Conservation (phyloP, 2,797 vertebrate genomes). For the Neosilurus mollespiculum region DNA sequence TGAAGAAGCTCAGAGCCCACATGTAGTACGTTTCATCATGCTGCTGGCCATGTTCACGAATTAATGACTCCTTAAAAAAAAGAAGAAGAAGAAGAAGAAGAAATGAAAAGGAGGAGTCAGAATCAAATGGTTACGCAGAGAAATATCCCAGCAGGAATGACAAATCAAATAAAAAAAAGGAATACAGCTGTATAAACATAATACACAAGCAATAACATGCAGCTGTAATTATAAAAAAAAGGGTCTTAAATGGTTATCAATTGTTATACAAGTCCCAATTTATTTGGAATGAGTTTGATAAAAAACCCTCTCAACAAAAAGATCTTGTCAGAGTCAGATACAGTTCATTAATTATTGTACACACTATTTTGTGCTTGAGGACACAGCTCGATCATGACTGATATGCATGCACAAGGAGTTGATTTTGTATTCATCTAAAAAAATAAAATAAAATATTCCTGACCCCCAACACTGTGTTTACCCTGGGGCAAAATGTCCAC, state of each 20-base stretch:
- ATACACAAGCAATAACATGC: background rate
- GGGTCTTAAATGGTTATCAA: background rate
- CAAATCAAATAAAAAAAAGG: background rate
- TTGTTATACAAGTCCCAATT: background rate
- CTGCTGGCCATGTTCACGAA: constrained; percentile 87
- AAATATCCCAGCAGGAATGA: background rate
- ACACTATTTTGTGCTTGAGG: too few species aligned
- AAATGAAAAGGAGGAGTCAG: background rate
- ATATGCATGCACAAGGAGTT: too few species aligned
- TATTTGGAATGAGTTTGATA: background rate
- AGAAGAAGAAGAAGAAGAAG: background rate
- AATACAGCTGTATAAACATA: background rate
- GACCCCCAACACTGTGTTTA: too few species aligned
- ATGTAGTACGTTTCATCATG: constrained; percentile 96
- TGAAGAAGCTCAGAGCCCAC: constrained; percentile 94
- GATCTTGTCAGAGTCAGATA: background rate
- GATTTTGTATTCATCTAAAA: too few species aligned
- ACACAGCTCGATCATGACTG: too few species aligned
- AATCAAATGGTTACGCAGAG: background rate
- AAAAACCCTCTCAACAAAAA: background rate
- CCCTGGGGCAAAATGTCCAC: too few species aligned
- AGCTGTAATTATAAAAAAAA: background rate
- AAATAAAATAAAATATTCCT: too few species aligned
- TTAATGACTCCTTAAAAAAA: constrained; percentile 79
- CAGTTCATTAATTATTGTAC: too few species aligned